Percentiles rank a stretch among this genome's conserved stretches.
Evolutionary conservation across 1,140 invertebrate species (phyloP).

Genomic region (Solenopsis invicta): DNA sequence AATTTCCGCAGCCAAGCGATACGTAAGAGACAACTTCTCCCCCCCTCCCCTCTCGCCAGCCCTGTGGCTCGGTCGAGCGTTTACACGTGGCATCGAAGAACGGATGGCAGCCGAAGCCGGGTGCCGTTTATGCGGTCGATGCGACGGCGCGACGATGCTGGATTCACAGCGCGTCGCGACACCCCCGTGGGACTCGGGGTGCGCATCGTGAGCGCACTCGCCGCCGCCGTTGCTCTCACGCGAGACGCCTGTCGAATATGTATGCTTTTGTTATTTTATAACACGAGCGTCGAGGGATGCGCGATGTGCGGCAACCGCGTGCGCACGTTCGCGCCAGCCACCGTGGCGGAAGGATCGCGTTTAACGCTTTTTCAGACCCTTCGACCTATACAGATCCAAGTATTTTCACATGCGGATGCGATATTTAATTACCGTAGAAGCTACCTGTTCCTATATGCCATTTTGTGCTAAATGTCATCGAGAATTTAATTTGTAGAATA

Average conservation of each 20-base stretch:
- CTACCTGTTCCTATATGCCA: not conserved
- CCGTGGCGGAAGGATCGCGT: not conserved
- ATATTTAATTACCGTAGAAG: not conserved
- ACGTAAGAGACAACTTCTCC: slow-evolving; percentile 20
- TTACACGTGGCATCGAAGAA: not conserved
- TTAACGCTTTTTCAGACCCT: not conserved
- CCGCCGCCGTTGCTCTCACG: not conserved
- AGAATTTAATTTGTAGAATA: not conserved
- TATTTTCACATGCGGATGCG: no score
- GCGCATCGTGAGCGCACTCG: not conserved
- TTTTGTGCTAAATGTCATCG: not conserved
- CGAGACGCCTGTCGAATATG: slow-evolving; percentile 8
- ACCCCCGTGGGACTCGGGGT: slow-evolving; percentile 12
- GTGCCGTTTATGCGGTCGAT: slow-evolving; percentile 45
- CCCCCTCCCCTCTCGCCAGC: no score
- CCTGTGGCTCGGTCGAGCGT: slow-evolving; percentile 5
- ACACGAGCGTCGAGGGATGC: not conserved
- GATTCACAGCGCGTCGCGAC: slow-evolving; percentile 42
- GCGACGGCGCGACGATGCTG: slow-evolving; percentile 7
- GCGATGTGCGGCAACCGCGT: no score
- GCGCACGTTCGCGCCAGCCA: not conserved
- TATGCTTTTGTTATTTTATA: slow-evolving; percentile 23
- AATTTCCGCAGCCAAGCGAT: slow-evolving; percentile 64
- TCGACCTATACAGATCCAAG: not conserved
- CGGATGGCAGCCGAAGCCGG: not conserved